Evolutionary conservation across 2,113 vertebrate species (phyloP).

Genomic region (Erpornis zantholeuca): DNA sequence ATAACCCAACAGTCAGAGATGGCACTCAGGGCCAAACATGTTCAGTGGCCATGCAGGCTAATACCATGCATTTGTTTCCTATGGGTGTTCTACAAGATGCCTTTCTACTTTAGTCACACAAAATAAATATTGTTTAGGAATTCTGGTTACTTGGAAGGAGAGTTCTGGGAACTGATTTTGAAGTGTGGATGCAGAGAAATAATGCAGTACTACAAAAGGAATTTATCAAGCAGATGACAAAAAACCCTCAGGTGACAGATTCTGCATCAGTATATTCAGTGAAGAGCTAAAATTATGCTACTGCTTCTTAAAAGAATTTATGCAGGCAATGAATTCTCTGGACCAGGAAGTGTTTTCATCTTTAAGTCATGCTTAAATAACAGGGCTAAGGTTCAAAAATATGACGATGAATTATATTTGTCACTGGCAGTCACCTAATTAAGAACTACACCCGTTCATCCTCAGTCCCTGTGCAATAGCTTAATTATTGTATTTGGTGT

Average conservation of each 20-base stretch:
- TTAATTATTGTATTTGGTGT: not conserved
- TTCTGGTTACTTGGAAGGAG: slow-evolving; percentile 36
- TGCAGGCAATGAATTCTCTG: not conserved
- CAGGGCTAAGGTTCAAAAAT: slow-evolving; percentile 1
- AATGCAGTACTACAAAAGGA: not conserved
- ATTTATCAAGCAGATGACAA: not conserved
- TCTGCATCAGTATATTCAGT: not conserved
- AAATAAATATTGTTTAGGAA: slow-evolving; percentile 64
- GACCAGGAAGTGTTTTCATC: not conserved
- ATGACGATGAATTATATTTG: not conserved
- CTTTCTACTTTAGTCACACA: slow-evolving; percentile 46
- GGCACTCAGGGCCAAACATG: not conserved
- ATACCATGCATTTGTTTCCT: slow-evolving; percentile 38
- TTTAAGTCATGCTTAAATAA: not conserved
- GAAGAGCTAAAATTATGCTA: not conserved
- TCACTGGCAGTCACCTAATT: not conserved
- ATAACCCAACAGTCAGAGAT: not conserved
- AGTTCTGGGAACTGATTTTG: slow-evolving; percentile 44
- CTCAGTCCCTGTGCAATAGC: not conserved
- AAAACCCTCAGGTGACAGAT: slow-evolving; percentile 8
- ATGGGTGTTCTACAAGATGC: slow-evolving; percentile 32
- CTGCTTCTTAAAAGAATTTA: not conserved
- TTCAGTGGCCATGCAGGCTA: not conserved
- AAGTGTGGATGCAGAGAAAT: not conserved
- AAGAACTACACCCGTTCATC: not conserved